These are phyloP conservation scores for Drosophila affinis DNA, from an alignment of 2,888 invertebrate species.

Conservation along the genomic window DNA sequence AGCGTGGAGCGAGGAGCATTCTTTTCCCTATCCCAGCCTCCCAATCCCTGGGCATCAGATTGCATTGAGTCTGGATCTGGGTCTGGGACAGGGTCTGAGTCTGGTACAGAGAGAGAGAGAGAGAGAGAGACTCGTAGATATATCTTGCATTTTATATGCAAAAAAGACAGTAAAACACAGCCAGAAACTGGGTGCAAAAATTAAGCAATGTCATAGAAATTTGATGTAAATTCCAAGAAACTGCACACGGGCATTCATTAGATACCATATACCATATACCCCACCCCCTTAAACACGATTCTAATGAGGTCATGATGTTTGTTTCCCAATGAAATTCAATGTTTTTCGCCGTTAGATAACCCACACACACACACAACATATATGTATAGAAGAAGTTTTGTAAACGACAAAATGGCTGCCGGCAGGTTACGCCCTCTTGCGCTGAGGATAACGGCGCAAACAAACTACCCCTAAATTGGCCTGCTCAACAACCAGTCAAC, in stretches of 20 bases:
- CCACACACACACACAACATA: conserved; percentile 21
- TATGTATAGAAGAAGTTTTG: neutral
- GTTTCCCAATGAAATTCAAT: conserved; percentile 35
- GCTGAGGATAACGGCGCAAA: conserved; percentile 58
- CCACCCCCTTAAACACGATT: conserved; percentile 8
- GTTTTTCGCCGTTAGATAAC: conserved; percentile 42
- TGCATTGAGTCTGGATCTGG: conserved; percentile 49
- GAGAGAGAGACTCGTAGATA: neutral
- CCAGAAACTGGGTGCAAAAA: conserved; percentile 42
- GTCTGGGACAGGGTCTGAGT: neutral
- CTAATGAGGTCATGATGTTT: conserved; percentile 64
- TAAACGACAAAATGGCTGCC: conserved; percentile 74
- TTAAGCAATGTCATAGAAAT: conserved; percentile 68
- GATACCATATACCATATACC: conserved; percentile 37
- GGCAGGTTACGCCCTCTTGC: conserved; percentile 54
- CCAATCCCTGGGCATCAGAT: conserved; percentile 53
- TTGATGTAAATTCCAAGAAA: conserved; percentile 69
- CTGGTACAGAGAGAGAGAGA: neutral
- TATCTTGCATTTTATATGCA: conserved; percentile 10
- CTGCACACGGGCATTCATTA: conserved; percentile 66
- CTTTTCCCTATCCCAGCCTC: conserved; percentile 27
- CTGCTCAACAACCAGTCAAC: conserved; percentile 33
- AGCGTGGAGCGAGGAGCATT: conserved; percentile 5
- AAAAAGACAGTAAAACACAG: neutral
- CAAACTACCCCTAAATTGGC: conserved; percentile 71